A percentile compares a stretch with the other conserved stretches of the same genome.
Conservation (phyloP, 2,797 vertebrate genomes). For the Melanitta fusca region DNA sequence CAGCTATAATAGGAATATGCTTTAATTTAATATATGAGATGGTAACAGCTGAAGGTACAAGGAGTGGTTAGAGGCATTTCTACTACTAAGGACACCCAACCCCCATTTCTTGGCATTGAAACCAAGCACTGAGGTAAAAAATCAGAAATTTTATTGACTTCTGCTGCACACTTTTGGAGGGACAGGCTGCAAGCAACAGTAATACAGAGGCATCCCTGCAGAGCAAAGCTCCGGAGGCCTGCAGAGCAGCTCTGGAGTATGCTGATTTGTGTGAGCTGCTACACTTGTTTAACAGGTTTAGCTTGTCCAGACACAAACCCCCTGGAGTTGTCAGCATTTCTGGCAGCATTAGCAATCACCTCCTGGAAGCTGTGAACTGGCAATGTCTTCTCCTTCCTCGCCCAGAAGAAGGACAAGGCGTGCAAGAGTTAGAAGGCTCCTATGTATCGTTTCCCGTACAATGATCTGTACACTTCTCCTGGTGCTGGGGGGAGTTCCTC, state of each 20-base stretch:
- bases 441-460: neutral
- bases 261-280: neutral
- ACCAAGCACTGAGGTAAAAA: neutral
- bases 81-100: neutral
- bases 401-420: neutral
- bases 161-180: neutral
- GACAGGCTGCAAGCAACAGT: neutral
- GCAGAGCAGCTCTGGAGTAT: neutral
- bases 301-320: neutral
- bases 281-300: neutral
- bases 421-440: neutral
- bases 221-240: neutral
- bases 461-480: rapidly evolving
- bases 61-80: neutral
- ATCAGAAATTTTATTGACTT: neutral
- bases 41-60: neutral
- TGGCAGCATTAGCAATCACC: neutral
- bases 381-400: neutral
- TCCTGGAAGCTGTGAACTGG: neutral
- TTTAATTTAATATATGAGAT: neutral
- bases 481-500: neutral
- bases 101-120: neutral
- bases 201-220: neutral
- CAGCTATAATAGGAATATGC: neutral
- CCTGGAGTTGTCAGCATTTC: neutral